Base-by-base conservation (phyloP, 2,113 vertebrate species). In the Phycodurus eques region DNA sequence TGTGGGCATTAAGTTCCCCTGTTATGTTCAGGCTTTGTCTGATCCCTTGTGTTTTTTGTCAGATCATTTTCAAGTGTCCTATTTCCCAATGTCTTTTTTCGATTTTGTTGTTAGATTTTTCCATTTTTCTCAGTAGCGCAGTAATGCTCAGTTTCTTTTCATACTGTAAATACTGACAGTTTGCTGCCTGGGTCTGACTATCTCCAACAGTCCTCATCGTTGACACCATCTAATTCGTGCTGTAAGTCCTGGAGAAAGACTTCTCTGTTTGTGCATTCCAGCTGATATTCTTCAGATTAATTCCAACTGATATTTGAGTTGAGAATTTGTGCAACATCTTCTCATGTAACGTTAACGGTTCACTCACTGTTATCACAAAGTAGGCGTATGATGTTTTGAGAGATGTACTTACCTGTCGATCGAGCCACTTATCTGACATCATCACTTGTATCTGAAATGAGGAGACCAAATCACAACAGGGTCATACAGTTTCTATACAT, bases 371-470 rank as follows among this genome's bases (percentile, higher is more conserved):
- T 47, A 53, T 44, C 8, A 44, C 43, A 44, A 44, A 44, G 5
- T 17, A 20, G 17, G 20, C 20, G 6, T 20, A 35, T 42, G 4
- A 3, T 47, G 65, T 49, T 67, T 67, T 68, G 27, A 9, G 4
- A 31, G 44, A 31, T 49, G 6, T 35, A 11, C 83, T 89, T 74
- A 93, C 92, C 90, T 92, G 92, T 4, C 51, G 67, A 72, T 90
- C 85, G 0, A 92, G 85, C 92, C 92, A 93, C 73, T 83, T 88
- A 53, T 93, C 92, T 8, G 90, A 88, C 12, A 85, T 91, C 85
- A 83, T 86, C 78, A 90, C 83, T 6, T 93, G 91, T 83, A 84
- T 92, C 92, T 93, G 74, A 15, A 44, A 57, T 35, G 10, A 19
- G 27, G 46, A 79, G 47, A 51, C 1, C 8, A 62, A 1, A 43